A percentile compares a stretch with the other conserved stretches of the same genome.
Conservation (phyloP, 2,888 invertebrate genomes). For the Tachina lurida region DNA sequence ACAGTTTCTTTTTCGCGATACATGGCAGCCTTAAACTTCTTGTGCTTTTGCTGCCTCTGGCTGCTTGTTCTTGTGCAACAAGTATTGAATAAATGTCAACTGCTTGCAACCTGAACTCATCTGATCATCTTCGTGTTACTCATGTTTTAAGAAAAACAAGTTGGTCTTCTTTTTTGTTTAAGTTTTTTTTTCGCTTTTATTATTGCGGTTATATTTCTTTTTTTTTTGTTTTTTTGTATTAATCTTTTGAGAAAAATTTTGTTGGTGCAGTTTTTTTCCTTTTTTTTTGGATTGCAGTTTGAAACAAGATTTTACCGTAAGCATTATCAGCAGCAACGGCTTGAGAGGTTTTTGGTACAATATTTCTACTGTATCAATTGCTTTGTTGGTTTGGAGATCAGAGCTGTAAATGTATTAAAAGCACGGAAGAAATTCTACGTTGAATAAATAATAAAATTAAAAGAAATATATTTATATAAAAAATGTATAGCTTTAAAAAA, state of each 20-base stretch:
- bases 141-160: conserved; percentile 53
- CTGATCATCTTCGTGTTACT: conserved; percentile 47
- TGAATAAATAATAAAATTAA: too few relatives aligned
- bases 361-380: conserved; percentile 47
- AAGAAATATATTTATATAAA: too few relatives aligned
- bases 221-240: conserved; percentile 9
- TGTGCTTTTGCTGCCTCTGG: background rate
- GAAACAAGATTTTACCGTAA: conserved; percentile 67
- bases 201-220: conserved; percentile 22
- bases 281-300: conserved; percentile 22
- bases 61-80: conserved; percentile 39
- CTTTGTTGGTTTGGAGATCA: conserved; percentile 13
- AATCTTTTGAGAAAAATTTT: conserved; percentile 24
- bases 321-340: conserved; percentile 26
- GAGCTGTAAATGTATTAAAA: conserved; percentile 10
- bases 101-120: conserved; percentile 56
- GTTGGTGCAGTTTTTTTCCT: conserved; percentile 26
- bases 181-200: background rate
- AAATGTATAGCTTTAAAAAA: too few relatives aligned
- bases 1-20: background rate
- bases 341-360: conserved; percentile 46
- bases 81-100: conserved; percentile 66
- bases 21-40: conserved; percentile 57
- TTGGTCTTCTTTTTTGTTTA: conserved; percentile 52
- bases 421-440: background rate